phyloP scores from a whole-genome alignment of 2,113 vertebrate genomes.

The Brachyhypopomus occidentalis region DNA sequence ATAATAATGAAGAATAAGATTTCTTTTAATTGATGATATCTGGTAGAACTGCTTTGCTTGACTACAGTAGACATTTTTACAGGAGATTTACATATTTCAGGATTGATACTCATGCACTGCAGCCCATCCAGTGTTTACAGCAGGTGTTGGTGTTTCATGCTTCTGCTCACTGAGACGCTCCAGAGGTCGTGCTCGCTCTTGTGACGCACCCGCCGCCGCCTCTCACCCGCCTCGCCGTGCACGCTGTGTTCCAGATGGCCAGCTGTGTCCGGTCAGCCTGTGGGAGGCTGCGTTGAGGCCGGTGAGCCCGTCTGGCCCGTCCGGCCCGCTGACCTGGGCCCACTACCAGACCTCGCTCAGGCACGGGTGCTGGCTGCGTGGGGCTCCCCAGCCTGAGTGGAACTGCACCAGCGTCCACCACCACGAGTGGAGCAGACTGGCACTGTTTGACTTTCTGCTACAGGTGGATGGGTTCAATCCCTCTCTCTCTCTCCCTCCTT shows the following conservation, averaged over 20 bases:
- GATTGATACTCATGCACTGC: not conserved
- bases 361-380: slow-evolving; percentile 88
- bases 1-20: too few species aligned
- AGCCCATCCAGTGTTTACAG: not conserved
- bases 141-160: not conserved
- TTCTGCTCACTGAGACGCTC: too few species aligned
- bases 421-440: slow-evolving; percentile 92
- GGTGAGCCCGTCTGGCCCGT: slow-evolving; percentile 73
- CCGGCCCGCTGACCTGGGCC: slow-evolving; percentile 83
- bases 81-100: not conserved
- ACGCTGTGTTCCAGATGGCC: slow-evolving; percentile 71
- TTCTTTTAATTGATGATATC: too few species aligned
- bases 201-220: too few species aligned
- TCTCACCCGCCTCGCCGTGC: too few species aligned
- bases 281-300: slow-evolving; percentile 85
- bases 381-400: slow-evolving; percentile 81
- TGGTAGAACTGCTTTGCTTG: too few species aligned
- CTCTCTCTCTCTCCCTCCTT: too few species aligned
- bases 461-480: slow-evolving; percentile 77
- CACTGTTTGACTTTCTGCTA: slow-evolving; percentile 92
- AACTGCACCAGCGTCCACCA: slow-evolving; percentile 86
- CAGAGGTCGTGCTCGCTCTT: too few species aligned
- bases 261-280: slow-evolving; percentile 80
- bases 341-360: slow-evolving; percentile 84
- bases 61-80: not conserved